These are phyloP conservation scores for Geotria australis DNA, from an alignment of 2,797 vertebrate genomes.

Conservation along the genomic window DNA sequence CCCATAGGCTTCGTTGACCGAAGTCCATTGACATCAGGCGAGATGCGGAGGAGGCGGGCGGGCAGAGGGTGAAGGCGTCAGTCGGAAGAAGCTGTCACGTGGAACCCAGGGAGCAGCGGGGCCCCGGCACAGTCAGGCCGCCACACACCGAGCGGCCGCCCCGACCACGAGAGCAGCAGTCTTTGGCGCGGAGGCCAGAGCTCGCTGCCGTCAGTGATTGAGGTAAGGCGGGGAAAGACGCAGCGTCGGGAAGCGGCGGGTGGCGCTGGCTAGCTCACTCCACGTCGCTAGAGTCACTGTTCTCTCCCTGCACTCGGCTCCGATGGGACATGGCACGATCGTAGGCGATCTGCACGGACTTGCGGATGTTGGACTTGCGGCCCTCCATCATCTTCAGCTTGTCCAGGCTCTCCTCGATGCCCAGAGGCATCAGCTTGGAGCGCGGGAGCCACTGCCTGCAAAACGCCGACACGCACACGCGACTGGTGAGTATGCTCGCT, in stretches of 20 bases:
- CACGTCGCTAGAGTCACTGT: conserved; percentile 86
- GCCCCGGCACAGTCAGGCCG: background rate
- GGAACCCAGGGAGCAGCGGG: background rate
- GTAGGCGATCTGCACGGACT: conserved; percentile 92
- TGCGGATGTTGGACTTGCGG: conserved; percentile 90
- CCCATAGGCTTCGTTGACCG: conserved; percentile 1
- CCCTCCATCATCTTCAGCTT: conserved; percentile 98
- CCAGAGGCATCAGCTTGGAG: conserved; percentile 86
- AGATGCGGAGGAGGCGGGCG: conserved; percentile 2
- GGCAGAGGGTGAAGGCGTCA: conserved; percentile 1
- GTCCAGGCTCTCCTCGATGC: conserved; percentile 84
- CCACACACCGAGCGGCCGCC: background rate
- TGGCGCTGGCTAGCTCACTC: conserved; percentile 15
- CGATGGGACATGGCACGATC: conserved; percentile 95
- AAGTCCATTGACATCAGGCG: conserved; percentile 1
- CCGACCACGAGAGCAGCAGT: conserved; percentile 2
- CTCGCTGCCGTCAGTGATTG: conserved; percentile 1
- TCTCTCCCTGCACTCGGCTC: conserved; percentile 93
- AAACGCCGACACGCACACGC: background rate
- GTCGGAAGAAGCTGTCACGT: conserved; percentile 1
- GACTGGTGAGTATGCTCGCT: too few relatives aligned
- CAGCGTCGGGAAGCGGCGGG: background rate
- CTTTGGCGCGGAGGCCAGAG: conserved; percentile 1
- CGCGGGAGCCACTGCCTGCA: conserved; percentile 88
- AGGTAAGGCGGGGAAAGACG: background rate